phyloP scores from a whole-genome alignment of 2,113 vertebrate genomes.

The Aldabrachelys gigantea region DNA sequence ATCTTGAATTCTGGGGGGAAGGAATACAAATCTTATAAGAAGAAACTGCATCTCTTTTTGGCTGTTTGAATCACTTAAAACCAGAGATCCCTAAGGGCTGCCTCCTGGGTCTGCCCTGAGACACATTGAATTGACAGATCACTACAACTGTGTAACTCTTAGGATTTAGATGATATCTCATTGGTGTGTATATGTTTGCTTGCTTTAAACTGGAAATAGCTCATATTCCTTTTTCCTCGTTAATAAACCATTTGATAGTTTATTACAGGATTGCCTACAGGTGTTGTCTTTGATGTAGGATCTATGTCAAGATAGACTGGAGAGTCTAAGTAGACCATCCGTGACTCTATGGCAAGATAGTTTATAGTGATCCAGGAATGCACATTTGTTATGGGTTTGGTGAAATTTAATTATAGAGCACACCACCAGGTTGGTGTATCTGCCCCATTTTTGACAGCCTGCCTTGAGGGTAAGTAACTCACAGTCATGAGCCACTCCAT shows the following conservation, averaged over 20 bases:
- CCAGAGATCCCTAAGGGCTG: background rate
- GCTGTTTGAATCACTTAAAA: background rate
- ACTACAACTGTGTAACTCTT: background rate
- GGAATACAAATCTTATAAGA: background rate
- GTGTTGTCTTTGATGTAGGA: background rate
- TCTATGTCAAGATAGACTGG: background rate
- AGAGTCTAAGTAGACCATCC: background rate
- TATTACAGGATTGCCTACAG: background rate
- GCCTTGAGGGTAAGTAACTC: background rate
- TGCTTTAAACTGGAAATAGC: background rate
- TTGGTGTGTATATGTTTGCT: background rate
- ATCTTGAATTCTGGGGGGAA: background rate
- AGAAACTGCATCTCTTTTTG: background rate
- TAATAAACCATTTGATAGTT: background rate
- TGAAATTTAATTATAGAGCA: background rate
- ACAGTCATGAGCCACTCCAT: background rate
- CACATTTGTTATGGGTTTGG: background rate
- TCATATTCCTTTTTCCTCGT: background rate
- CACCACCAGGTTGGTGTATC: background rate
- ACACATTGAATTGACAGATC: background rate
- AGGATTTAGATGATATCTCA: background rate
- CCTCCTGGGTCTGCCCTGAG: background rate
- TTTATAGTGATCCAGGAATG: background rate
- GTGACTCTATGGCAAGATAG: background rate
- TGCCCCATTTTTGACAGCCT: background rate